A percentile compares a stretch with the other conserved stretches of the same genome.
Conservation (phyloP, 2,113 vertebrate genomes). For the Osmerus mordax region DNA sequence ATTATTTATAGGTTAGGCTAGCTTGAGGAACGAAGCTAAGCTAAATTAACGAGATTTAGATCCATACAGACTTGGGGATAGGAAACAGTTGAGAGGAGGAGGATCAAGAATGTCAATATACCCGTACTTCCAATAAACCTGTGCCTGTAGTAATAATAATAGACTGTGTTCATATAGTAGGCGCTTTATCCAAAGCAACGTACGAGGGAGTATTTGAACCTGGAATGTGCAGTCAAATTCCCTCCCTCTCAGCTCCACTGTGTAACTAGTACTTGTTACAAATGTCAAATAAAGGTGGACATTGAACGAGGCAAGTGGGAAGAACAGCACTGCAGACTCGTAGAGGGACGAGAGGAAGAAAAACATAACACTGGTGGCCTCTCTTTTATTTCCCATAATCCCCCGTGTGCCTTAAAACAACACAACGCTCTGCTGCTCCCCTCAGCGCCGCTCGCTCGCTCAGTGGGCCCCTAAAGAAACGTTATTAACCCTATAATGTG, state of each 20-base stretch:
- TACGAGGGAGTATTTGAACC: too few species aligned
- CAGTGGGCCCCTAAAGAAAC: background rate
- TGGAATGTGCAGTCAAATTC: background rate
- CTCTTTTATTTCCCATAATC: slow-evolving; percentile 9
- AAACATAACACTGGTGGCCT: background rate
- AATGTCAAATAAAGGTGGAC: background rate
- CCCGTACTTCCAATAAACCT: too few species aligned
- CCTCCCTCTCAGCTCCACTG: background rate
- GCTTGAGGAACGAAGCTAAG: too few species aligned
- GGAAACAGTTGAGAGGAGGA: too few species aligned
- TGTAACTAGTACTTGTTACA: too few species aligned
- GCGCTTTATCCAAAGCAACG: too few species aligned
- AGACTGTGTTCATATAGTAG: too few species aligned
- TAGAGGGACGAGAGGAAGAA: background rate
- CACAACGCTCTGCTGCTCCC: background rate
- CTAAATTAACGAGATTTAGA: too few species aligned
- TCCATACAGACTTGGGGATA: too few species aligned
- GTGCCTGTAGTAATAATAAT: too few species aligned
- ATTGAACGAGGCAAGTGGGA: background rate
- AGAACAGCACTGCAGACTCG: background rate
- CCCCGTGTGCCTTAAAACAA: slow-evolving; percentile 26
- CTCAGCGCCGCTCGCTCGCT: background rate
- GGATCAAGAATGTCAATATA: too few species aligned
- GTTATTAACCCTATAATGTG: too few species aligned
- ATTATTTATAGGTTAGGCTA: background rate